Percentiles rank a stretch among this genome's conserved stretches.
These are phyloP conservation scores for Okapia johnstoni DNA, from an alignment of 2,113 vertebrate genomes.

Conservation along the genomic window DNA sequence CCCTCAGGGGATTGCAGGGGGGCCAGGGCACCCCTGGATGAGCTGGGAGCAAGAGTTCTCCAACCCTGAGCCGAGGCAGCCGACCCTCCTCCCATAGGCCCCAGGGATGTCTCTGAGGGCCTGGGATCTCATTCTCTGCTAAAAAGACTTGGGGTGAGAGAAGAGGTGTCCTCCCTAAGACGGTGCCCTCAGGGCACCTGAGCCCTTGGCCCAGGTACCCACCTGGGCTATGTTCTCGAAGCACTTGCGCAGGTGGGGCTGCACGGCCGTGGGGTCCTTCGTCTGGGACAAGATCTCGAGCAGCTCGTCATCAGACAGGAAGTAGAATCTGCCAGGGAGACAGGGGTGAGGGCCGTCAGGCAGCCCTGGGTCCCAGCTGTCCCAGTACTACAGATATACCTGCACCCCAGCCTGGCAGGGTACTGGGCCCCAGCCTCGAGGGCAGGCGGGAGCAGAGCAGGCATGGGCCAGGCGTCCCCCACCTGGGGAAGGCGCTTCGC, in stretches of 20 bases:
- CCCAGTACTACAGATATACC: neutral
- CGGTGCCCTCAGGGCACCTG: neutral
- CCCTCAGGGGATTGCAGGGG: neutral
- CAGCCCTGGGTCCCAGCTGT: neutral
- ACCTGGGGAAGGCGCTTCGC: constrained; percentile 89
- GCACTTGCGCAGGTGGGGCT: constrained; percentile 92
- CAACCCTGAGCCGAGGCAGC: neutral
- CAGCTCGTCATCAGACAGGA: constrained; percentile 94
- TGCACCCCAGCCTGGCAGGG: neutral
- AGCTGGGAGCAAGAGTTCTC: neutral
- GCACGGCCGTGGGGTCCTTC: constrained; percentile 92
- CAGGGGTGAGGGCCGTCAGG: neutral
- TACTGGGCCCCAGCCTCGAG: rapidly evolving
- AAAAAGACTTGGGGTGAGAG: neutral
- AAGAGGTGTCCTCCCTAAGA: neutral
- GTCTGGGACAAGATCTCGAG: constrained; percentile 94
- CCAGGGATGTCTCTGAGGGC: neutral
- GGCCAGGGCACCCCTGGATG: neutral
- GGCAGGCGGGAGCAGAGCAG: neutral
- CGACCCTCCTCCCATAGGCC: neutral
- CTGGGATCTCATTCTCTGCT: neutral
- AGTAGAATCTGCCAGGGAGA: constrained; percentile 89
- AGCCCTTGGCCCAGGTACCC: constrained; percentile 70
- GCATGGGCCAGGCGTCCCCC: neutral
- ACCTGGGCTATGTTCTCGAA: constrained; percentile 93